Evolutionary conservation across 2,888 invertebrate genomes (phyloP).

Genomic region (Meloe dianella): DNA sequence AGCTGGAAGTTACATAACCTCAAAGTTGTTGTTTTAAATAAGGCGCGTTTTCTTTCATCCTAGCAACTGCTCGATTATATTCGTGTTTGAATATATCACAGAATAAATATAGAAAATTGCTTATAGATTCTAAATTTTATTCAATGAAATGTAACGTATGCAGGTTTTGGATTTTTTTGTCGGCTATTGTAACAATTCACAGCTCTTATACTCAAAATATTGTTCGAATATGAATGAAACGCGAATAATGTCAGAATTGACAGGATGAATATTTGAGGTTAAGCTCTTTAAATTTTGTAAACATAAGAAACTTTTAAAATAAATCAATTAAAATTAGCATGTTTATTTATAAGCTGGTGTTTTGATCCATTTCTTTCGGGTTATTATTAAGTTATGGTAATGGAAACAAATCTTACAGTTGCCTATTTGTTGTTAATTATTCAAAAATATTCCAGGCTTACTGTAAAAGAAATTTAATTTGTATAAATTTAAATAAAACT

Average conservation of each 20-base stretch:
- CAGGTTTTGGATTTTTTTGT: too few relatives aligned
- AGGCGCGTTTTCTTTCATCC: too few relatives aligned
- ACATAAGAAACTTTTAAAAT: conserved; percentile 19
- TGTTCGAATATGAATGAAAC: too few relatives aligned
- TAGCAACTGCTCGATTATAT: too few relatives aligned
- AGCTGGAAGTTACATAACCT: not conserved
- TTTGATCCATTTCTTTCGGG: not conserved
- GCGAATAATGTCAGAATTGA: not conserved
- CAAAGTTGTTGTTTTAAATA: too few relatives aligned
- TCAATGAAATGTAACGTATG: too few relatives aligned
- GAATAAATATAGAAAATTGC: too few relatives aligned
- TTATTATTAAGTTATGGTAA: not conserved
- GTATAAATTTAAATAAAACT: conserved; percentile 21
- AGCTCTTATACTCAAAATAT: too few relatives aligned
- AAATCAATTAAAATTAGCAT: not conserved
- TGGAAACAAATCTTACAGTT: not conserved
- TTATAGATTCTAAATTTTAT: too few relatives aligned
- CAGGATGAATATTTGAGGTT: conserved; percentile 10
- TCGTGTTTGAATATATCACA: too few relatives aligned
- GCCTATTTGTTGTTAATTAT: not conserved
- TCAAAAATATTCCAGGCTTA: conserved; percentile 13
- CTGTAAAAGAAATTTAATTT: conserved; percentile 19
- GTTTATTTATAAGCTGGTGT: not conserved
- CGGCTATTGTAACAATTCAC: too few relatives aligned
- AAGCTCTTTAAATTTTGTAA: conserved; percentile 17